Conservation (phyloP, 1,140 invertebrate species). For the Drosophila nannoptera region DNA sequence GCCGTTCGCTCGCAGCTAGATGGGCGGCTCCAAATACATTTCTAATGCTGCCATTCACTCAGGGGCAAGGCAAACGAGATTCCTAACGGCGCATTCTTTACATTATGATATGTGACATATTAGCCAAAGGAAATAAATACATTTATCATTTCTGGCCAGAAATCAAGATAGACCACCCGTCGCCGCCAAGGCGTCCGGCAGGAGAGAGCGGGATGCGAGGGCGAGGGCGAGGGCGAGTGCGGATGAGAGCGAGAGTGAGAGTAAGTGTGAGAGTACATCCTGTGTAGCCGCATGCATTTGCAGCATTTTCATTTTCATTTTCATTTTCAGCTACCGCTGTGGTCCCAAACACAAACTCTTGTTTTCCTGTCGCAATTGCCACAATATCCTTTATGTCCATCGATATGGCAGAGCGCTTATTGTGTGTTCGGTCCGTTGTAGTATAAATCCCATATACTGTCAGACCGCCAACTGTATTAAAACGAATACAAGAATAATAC, state of each 20-base stretch:
- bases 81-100: not conserved
- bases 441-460: constrained; percentile 44
- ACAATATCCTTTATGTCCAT: constrained; percentile 75
- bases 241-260: not conserved
- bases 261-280: constrained; percentile 51
- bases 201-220: not conserved
- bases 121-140: constrained; percentile 65
- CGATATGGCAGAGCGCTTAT: constrained; percentile 39
- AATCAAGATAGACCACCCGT: constrained; percentile 69
- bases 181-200: constrained; percentile 29
- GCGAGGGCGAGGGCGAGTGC: constrained; percentile 1
- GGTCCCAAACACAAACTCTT: constrained; percentile 64
- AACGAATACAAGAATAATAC: constrained; percentile 63
- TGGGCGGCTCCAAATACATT: too few relatives aligned
- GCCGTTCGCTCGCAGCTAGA: too few relatives aligned
- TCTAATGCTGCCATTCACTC: too few relatives aligned
- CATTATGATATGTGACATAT: constrained; percentile 30
- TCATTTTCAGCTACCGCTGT: constrained; percentile 41
- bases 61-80: not conserved
- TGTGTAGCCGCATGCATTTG: constrained; percentile 42
- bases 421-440: constrained; percentile 22
- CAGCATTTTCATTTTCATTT: not conserved
- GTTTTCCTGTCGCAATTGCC: constrained; percentile 74
- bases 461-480: constrained; percentile 47
- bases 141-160: constrained; percentile 74